Evolutionary conservation across 35 echinoderm and acorn worm genomes (phyloP), one percentile per base, ranked within the genome.

Genomic region (Hemicentrotus pulcherrimus): DNA sequence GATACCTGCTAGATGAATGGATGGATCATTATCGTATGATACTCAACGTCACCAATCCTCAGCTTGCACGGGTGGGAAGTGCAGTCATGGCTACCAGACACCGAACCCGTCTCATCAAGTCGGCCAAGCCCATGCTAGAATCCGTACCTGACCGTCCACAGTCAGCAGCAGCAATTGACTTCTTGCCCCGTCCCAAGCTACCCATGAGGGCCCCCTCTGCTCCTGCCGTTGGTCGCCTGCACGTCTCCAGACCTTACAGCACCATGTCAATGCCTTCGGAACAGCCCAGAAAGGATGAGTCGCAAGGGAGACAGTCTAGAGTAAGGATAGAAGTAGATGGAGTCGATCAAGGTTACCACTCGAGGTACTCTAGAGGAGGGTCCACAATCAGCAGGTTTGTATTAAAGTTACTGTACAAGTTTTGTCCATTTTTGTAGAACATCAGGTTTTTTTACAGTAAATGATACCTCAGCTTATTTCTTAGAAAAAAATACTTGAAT

Each of bases 11-110:
- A 94, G 98, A 99, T 41, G 97, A 99, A 30, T 99, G 98, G 98
- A 96, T 99, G 96, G 98, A 99, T 32, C 98, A 99, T 87, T 99
- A 97, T 91, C 90, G 98, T 59, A 86, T 97, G 31, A 94, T 96
- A 2, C 86, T 99, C 14, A 95, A 97, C 28, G 97, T 99, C 65
- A 96, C 92, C 7, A 95, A 97, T 70, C 95, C 97, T 31, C 91
- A 95, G 47, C 86, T 97, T 11, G 86, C 59, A 32, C 91, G 95
- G 32, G 94, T 98, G 55, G 46, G 61, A 12, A 95, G 95, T 2
- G 95, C 94, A 22, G 87, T 91, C 11, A 88, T 58, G 28, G 46
- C 91, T 2, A 58, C 94, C 15, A 96, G 93, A 46, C 89, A 96
- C 19, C 50, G 95, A 32, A 95, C 94, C 16, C 96, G 95, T 3